Evolutionary conservation across 2,113 vertebrate genomes (phyloP).

Genomic region (Corvus cornix): DNA sequence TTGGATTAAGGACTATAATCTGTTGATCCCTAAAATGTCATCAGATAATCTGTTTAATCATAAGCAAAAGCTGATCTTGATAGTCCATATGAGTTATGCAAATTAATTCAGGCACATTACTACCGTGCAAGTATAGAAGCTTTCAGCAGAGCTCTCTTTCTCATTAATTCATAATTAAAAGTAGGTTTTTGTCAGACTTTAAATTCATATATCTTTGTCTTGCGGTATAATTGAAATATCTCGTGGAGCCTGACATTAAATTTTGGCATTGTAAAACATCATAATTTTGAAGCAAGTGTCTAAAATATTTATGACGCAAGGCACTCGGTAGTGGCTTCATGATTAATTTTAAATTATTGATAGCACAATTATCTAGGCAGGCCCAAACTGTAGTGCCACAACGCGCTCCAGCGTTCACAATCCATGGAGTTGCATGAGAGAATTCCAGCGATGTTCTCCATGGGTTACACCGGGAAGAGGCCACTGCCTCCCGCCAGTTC

Average conservation of each 20-base stretch:
- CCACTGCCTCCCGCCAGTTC: background rate
- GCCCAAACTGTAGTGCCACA: background rate
- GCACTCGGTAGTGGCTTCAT: background rate
- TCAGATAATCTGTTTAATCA: slow-evolving; percentile 52
- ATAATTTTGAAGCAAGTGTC: background rate
- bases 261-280: background rate
- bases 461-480: rapidly evolving
- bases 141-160: background rate
- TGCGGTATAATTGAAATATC: background rate
- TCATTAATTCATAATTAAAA: background rate
- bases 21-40: slow-evolving; percentile 34
- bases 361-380: background rate
- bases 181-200: background rate
- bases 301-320: background rate
- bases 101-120: background rate
- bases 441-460: background rate
- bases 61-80: slow-evolving; percentile 18
- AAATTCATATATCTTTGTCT: background rate
- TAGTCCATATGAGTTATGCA: background rate
- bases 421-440: rapidly evolving
- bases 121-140: background rate
- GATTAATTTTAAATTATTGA: background rate
- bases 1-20: slow-evolving; percentile 47
- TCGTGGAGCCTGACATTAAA: background rate
- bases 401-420: background rate